A percentile compares a stretch with the other conserved stretches of the same genome.
Conservation (phyloP, 2,113 vertebrate species). For the Mellivora capensis region DNA sequence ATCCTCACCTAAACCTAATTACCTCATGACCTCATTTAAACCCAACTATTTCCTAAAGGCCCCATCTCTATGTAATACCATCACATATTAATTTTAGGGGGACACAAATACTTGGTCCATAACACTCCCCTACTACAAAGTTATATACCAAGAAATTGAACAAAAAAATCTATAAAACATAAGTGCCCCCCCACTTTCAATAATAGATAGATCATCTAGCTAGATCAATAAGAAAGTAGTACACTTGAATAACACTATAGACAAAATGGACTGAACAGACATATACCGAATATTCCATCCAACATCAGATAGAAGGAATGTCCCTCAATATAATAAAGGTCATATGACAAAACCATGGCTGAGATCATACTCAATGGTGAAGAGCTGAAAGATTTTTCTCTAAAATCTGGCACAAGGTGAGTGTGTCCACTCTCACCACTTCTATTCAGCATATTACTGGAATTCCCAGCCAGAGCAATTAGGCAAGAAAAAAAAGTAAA, state of each 20-base stretch:
- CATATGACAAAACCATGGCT: background rate
- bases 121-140: background rate
- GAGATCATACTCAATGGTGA: background rate
- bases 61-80: background rate
- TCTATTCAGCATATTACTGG: background rate
- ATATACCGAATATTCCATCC: background rate
- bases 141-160: background rate
- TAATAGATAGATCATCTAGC: background rate
- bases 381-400: background rate
- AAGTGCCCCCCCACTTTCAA: background rate
- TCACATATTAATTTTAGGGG: background rate
- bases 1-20: background rate
- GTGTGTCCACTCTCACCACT: background rate
- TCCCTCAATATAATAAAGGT: background rate
- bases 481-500: background rate
- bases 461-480: background rate
- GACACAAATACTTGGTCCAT: background rate
- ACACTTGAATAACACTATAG: background rate
- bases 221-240: background rate
- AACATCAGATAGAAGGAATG: background rate
- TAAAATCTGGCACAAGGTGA: background rate
- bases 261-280: background rate
- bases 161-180: background rate
- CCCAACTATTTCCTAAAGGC: background rate
- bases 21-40: background rate